A percentile compares a stretch with the other conserved stretches of the same genome.
Conservation (phyloP, 2,888 invertebrate genomes). For the Philaethria dido region DNA sequence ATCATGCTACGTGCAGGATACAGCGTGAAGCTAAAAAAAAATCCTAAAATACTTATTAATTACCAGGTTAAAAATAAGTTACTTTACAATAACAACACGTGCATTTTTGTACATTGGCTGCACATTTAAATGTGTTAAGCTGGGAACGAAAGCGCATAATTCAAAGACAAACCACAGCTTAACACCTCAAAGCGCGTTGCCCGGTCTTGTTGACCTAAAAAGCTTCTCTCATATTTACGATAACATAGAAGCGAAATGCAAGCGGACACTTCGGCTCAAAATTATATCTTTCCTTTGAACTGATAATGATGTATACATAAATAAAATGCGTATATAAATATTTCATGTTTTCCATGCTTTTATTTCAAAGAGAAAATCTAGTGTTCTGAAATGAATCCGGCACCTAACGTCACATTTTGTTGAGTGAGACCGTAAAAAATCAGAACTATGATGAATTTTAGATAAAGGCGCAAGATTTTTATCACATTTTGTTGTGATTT, state of each 20-base stretch:
- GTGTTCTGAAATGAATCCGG: not conserved
- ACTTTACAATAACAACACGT: not conserved
- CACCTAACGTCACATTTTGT: not conserved
- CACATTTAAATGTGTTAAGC: conserved; percentile 25
- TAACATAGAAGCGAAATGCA: conserved; percentile 16
- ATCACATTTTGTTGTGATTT: no score
- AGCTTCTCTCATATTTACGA: conserved; percentile 31
- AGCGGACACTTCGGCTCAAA: conserved; percentile 14
- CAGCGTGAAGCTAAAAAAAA: no score
- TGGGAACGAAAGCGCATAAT: conserved; percentile 24
- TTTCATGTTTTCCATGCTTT: not conserved
- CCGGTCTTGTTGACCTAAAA: conserved; percentile 36
- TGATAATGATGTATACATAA: conserved; percentile 10
- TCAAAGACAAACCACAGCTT: conserved; percentile 29
- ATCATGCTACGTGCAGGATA: no score
- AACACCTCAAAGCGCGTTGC: conserved; percentile 35
- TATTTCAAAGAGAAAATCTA: not conserved
- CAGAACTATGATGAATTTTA: not conserved
- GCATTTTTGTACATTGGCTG: not conserved
- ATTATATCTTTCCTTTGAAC: conserved; percentile 16
- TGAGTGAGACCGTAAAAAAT: not conserved
- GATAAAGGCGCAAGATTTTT: not conserved
- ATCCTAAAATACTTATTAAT: no score
- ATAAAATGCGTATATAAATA: not conserved
- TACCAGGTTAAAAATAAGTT: no score